A percentile compares a stretch with the other conserved stretches of the same genome.
These are phyloP conservation scores for Pseudochirops corinnae DNA, from an alignment of 2,797 vertebrate genomes.

Conservation along the genomic window DNA sequence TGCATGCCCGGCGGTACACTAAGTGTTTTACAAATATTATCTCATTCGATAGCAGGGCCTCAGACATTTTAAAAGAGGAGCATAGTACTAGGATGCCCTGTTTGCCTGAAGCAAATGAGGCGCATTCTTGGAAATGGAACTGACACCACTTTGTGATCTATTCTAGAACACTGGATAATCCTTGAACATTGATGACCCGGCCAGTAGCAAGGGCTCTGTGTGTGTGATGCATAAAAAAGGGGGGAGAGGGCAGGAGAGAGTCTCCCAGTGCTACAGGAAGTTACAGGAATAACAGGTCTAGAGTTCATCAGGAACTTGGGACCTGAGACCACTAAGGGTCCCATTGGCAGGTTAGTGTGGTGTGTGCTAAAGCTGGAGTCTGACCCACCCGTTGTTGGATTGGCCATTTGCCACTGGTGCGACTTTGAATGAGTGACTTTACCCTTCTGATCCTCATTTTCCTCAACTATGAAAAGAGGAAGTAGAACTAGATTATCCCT, in stretches of 20 bases:
- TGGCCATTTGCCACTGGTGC: background rate
- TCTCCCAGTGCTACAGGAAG: background rate
- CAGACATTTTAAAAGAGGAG: background rate
- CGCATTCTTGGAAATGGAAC: background rate
- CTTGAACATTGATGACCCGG: background rate
- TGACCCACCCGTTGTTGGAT: background rate
- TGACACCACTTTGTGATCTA: background rate
- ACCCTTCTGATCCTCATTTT: background rate
- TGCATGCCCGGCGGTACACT: slow-evolving; percentile 1
- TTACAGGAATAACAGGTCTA: background rate
- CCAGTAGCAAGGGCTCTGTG: background rate
- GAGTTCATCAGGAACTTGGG: background rate
- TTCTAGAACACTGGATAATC: background rate
- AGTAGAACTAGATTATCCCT: slow-evolving; percentile 35
- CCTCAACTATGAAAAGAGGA: slow-evolving; percentile 30
- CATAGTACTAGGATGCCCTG: background rate
- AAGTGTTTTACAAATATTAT: slow-evolving; percentile 26
- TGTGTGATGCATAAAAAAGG: background rate
- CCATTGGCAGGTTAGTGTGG: background rate
- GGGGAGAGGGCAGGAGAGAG: background rate
- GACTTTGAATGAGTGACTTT: background rate
- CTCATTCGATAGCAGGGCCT: slow-evolving; percentile 20
- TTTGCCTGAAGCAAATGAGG: background rate
- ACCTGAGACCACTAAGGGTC: background rate
- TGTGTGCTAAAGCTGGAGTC: background rate